Evolutionary conservation across 2,888 invertebrate species (phyloP), one percentile per base, ranked within the genome.

Genomic region (Selenia dentaria): DNA sequence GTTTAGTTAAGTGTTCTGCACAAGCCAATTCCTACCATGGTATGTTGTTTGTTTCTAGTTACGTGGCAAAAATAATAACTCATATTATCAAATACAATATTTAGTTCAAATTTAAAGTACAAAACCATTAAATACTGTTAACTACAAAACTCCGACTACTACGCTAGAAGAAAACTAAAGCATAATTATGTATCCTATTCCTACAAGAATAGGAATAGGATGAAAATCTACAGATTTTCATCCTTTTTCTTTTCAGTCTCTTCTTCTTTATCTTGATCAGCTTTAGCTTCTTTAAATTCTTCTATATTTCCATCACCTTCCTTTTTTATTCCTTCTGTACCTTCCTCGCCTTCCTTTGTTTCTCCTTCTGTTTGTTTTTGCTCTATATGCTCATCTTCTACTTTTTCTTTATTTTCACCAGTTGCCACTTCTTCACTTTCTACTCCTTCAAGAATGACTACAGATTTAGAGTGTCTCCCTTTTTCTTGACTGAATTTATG

Each of bases 391-490:
- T 39, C 25, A 1, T 18, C 29, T 10, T 40, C 37, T 24, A 26
- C 31, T 12, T 31, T 34, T 34, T 36, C 25, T 25, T 1, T 10
- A 10, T 25, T 10, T 22, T 22, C 25, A 11, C 13, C 46, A 8
- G n/a, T 50, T 6, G 11, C 40, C 20, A 13, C 31, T 9, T 36
- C 52, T 9, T 34, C 22, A 5, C 18, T 46, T 45, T 38, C 33
- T 8, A 36, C 8, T 0, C 39, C 35, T 22, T 56, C 59, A 22
- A 54, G 16, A 13, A 73, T 55, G 6, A 70, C 51, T 2, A 56
- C 62, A 3, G 70, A 70, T 43, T 68, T 75, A 0, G 73, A 64
- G 12, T 44, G 47, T 42, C 41, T 65, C n/a, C 51, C 39, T 32
- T 14, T 26, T 6, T 60, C 64, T 14, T 65, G 64, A 13, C 51